phyloP scores from a whole-genome alignment of 2,888 invertebrate species.

The Gasteruption jaculator region DNA sequence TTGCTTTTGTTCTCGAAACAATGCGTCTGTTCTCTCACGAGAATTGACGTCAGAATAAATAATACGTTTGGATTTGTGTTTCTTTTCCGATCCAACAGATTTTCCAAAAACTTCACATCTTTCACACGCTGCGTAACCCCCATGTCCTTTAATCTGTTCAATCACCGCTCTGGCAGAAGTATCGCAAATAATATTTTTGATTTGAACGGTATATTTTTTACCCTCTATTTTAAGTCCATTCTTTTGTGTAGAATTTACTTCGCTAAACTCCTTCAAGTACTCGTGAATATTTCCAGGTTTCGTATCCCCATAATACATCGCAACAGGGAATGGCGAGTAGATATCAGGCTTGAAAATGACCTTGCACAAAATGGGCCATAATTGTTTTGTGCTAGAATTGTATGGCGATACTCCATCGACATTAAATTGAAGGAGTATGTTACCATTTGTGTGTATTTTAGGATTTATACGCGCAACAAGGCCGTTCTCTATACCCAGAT shows the following conservation, averaged over 20 bases:
- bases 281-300: slow-evolving; percentile 9
- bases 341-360: slow-evolving; percentile 12
- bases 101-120: slow-evolving; percentile 3
- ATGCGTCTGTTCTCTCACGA: slow-evolving; percentile 12
- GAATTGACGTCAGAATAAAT: slow-evolving; percentile 7
- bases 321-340: slow-evolving; percentile 7
- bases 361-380: slow-evolving; percentile 21
- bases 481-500: slow-evolving; percentile 16
- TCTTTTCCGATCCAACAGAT: too few species aligned
- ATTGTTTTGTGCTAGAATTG: slow-evolving; percentile 14
- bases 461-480: slow-evolving; percentile 7
- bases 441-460: slow-evolving; percentile 11
- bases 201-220: background rate
- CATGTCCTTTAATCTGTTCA: slow-evolving; percentile 11
- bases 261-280: slow-evolving; percentile 4
- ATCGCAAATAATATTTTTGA: slow-evolving; percentile 6
- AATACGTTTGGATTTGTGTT: background rate
- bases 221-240: slow-evolving; percentile 5
- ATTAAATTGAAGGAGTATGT: slow-evolving; percentile 15
- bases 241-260: slow-evolving; percentile 7
- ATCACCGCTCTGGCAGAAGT: slow-evolving; percentile 9
- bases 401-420: slow-evolving; percentile 21
- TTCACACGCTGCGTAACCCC: slow-evolving; percentile 12
- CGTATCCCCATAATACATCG: slow-evolving; percentile 6
- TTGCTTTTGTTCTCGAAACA: slow-evolving; percentile 21